phyloP scores from a whole-genome alignment of 2,113 vertebrate species.

The Craseonycteris thonglongyai region DNA sequence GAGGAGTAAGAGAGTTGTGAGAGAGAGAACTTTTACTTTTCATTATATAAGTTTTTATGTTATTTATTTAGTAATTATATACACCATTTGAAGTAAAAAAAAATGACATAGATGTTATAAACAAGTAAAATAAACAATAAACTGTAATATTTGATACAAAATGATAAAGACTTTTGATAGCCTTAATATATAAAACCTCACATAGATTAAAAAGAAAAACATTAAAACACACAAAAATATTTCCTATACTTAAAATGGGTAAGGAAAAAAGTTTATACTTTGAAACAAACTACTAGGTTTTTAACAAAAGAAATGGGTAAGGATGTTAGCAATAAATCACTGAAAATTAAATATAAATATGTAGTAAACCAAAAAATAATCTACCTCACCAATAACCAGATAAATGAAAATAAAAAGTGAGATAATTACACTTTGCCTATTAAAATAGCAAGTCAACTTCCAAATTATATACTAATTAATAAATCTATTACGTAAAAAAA shows the following conservation, averaged over 20 bases:
- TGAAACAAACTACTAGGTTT: background rate
- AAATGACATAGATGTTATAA: background rate
- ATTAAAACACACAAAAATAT: background rate
- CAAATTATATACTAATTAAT: too few relatives aligned
- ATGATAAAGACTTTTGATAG: background rate
- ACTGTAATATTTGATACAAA: background rate
- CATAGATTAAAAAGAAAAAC: background rate
- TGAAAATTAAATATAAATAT: background rate
- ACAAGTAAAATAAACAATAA: background rate
- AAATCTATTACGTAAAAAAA: too few relatives aligned
- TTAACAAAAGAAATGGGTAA: background rate
- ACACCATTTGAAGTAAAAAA: background rate
- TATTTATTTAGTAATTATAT: background rate
- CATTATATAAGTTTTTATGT: background rate
- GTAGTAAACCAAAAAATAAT: background rate
- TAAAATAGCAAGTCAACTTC: background rate
- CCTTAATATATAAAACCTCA: background rate
- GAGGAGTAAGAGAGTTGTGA: background rate
- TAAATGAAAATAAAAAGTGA: slow-evolving; percentile 9
- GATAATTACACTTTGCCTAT: background rate
- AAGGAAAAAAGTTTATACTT: background rate
- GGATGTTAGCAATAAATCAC: background rate
- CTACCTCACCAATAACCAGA: background rate
- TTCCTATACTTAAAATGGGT: background rate
- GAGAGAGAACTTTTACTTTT: background rate